Conservation (phyloP, 1,140 invertebrate genomes). For the Ceratina australensis region DNA sequence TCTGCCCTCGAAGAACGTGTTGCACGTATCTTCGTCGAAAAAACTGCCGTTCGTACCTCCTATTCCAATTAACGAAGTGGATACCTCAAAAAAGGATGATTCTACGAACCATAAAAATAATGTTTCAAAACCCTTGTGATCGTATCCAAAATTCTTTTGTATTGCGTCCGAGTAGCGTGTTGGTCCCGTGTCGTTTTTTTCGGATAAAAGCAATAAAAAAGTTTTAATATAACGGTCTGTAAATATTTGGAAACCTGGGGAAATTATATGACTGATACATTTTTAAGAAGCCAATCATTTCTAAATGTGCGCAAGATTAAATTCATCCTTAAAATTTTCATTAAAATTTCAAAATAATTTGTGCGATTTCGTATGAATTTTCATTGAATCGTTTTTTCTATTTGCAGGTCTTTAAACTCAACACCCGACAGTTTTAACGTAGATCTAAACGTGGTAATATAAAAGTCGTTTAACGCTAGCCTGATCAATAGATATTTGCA, state of each 20-base stretch:
- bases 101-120: background rate
- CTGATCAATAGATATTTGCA: slow-evolving; percentile 51
- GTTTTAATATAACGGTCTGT: background rate
- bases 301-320: too few relatives aligned
- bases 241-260: background rate
- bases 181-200: background rate
- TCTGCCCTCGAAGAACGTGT: slow-evolving; percentile 41
- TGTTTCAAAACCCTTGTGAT: slow-evolving; percentile 1
- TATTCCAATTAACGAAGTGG: slow-evolving; percentile 23
- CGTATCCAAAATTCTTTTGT: background rate
- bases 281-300: too few relatives aligned
- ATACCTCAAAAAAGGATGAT: slow-evolving; percentile 18
- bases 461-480: slow-evolving; percentile 46
- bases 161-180: background rate
- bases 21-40: slow-evolving; percentile 49
- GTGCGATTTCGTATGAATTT: background rate
- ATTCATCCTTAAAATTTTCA: background rate
- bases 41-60: slow-evolving; percentile 30
- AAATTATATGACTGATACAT: too few relatives aligned
- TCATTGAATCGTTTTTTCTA: slow-evolving; percentile 46
- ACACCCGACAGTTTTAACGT: slow-evolving; percentile 75
- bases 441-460: slow-evolving; percentile 76
- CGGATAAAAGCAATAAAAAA: slow-evolving; percentile 15
- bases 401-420: slow-evolving; percentile 76
- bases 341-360: background rate